phyloP scores from a whole-genome alignment of 2,113 vertebrate genomes.

The Ailuropoda melanoleuca region DNA sequence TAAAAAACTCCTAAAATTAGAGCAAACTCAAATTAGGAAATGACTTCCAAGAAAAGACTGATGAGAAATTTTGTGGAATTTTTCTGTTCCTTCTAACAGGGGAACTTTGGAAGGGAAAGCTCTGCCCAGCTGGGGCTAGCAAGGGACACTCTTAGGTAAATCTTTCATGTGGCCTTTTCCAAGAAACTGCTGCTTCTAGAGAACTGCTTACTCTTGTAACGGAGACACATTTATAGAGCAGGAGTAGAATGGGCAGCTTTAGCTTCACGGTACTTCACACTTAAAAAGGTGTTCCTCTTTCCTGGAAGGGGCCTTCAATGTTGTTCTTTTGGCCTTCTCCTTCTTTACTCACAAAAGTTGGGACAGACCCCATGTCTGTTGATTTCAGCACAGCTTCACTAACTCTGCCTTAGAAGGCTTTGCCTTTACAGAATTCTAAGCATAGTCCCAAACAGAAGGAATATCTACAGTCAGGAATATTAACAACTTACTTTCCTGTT shows the following conservation, averaged over 20 bases:
- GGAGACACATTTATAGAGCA: background rate
- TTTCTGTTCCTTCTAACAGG: background rate
- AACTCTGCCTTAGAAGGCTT: background rate
- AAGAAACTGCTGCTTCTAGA: background rate
- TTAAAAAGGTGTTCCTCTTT: background rate
- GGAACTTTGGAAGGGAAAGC: background rate
- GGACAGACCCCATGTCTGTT: background rate
- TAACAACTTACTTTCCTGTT: slow-evolving; percentile 1
- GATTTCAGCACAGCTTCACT: background rate
- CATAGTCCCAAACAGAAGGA: slow-evolving; percentile 22
- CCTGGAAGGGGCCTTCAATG: background rate
- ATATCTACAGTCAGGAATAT: background rate
- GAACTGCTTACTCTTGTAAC: background rate
- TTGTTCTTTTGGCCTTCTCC: background rate
- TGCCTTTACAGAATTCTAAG: slow-evolving; percentile 17
- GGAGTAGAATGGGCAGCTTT: background rate
- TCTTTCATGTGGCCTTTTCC: background rate
- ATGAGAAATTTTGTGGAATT: background rate
- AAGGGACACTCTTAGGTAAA: background rate
- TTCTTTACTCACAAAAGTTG: slow-evolving; percentile 1
- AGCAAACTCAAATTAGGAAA: slow-evolving; percentile 35
- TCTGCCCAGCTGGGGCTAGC: background rate
- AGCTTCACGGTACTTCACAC: background rate
- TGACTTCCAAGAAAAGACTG: background rate
- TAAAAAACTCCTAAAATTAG: slow-evolving; percentile 19